A percentile compares a stretch with the other conserved stretches of the same genome.
These are phyloP conservation scores for Frieseomelitta varia DNA, from an alignment of 1,140 invertebrate genomes.

Conservation along the genomic window DNA sequence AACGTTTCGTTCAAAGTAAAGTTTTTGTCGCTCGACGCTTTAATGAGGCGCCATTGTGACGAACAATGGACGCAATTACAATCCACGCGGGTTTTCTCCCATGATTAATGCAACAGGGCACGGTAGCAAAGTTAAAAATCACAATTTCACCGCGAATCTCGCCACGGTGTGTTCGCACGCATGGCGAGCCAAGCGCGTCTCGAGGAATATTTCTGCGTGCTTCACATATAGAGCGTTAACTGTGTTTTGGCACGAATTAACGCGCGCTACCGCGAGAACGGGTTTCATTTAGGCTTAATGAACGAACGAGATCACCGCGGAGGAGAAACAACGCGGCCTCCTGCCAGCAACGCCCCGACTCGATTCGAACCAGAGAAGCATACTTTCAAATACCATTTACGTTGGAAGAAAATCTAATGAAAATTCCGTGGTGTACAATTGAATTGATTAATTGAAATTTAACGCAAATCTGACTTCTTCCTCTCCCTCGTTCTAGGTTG, in stretches of 20 bases:
- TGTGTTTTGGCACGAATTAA: conserved; percentile 73
- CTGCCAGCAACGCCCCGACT: neutral
- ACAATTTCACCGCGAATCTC: conserved; percentile 64
- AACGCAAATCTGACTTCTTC: too few relatives aligned
- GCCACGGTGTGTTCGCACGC: conserved; percentile 60
- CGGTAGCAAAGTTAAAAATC: conserved; percentile 41
- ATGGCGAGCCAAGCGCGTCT: conserved; percentile 76
- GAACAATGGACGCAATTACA: conserved; percentile 59
- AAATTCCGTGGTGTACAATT: neutral
- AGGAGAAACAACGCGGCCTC: neutral
- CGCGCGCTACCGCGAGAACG: neutral
- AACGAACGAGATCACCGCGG: neutral
- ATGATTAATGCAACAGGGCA: conserved; percentile 67
- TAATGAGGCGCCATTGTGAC: conserved; percentile 24
- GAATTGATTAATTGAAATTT: too few relatives aligned
- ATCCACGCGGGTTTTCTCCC: conserved; percentile 69
- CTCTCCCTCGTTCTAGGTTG: too few relatives aligned
- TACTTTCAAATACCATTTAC: neutral
- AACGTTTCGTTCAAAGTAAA: conserved; percentile 19
- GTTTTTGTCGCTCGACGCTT: neutral
- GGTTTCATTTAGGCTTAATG: conserved; percentile 32
- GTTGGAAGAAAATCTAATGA: neutral
- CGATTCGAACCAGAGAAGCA: neutral
- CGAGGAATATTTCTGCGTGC: conserved; percentile 75
- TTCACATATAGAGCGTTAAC: conserved; percentile 80